Conservation (phyloP, 2,113 vertebrate genomes). For the Gallinago undulata region DNA sequence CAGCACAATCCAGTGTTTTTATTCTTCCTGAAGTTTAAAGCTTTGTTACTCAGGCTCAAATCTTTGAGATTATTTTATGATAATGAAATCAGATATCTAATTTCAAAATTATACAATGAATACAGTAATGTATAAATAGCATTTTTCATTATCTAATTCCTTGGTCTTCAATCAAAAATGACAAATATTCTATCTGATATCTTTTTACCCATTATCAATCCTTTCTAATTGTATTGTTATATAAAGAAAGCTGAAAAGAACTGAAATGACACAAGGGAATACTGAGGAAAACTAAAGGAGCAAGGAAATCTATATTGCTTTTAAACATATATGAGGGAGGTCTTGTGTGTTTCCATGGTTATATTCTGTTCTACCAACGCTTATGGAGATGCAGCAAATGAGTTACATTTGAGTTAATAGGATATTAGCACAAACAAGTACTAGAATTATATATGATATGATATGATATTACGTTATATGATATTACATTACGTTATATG, state of each 20-base stretch:
- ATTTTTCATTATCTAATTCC: constrained; percentile 20
- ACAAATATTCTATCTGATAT: constrained; percentile 25
- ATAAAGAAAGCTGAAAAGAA: constrained; percentile 24
- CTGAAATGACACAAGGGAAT: background rate
- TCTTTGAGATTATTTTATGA: background rate
- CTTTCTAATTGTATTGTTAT: background rate
- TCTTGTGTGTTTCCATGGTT: constrained; percentile 12
- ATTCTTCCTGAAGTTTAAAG: background rate
- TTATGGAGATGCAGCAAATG: background rate
- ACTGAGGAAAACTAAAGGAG: background rate
- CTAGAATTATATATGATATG: background rate
- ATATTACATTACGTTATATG: background rate
- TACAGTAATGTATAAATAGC: constrained; percentile 18
- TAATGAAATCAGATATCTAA: constrained; percentile 11
- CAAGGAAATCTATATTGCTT: background rate
- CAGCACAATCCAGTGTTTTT: background rate
- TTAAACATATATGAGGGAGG: background rate
- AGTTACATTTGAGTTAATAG: background rate
- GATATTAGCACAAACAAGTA: background rate
- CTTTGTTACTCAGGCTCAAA: background rate
- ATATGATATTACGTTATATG: background rate
- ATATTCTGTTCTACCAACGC: background rate
- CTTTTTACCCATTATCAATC: background rate
- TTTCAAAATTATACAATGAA: constrained; percentile 32
- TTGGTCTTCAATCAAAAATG: constrained; percentile 19